phyloP scores from a whole-genome alignment of 2,888 invertebrate species.

The Pediacus dermestoides region DNA sequence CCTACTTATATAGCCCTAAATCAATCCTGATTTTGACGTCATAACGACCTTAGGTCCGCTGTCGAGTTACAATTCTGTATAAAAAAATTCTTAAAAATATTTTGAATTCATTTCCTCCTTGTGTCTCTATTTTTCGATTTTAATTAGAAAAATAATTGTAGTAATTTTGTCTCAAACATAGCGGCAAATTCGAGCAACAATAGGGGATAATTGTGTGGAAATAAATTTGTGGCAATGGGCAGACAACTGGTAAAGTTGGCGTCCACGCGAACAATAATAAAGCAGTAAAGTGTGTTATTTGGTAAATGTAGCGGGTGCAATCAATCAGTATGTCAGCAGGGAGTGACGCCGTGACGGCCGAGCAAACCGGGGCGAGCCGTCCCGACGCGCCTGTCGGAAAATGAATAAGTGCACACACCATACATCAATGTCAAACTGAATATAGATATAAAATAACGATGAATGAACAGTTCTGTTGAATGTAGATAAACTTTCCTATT shows the following conservation, averaged over 20 bases:
- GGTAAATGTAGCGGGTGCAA: slow-evolving; percentile 48
- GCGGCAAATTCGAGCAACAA: slow-evolving; percentile 7
- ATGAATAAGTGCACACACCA: slow-evolving; percentile 52
- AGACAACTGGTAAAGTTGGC: slow-evolving; percentile 16
- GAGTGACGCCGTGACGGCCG: slow-evolving; percentile 41
- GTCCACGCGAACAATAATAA: slow-evolving; percentile 39
- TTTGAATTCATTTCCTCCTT: too few relatives aligned
- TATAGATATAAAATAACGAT: slow-evolving; percentile 53
- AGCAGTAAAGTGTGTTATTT: slow-evolving; percentile 49
- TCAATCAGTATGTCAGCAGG: slow-evolving; percentile 48
- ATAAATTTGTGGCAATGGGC: slow-evolving; percentile 9
- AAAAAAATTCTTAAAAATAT: too few relatives aligned
- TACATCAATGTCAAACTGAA: slow-evolving; percentile 51
- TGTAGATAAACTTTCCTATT: slow-evolving; percentile 52
- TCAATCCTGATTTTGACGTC: too few relatives aligned
- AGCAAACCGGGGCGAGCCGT: slow-evolving; percentile 41
- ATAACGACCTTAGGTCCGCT: too few relatives aligned
- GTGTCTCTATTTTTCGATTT: too few relatives aligned
- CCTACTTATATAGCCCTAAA: too few relatives aligned
- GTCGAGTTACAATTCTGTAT: too few relatives aligned
- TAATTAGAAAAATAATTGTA: too few relatives aligned
- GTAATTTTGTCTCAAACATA: too few relatives aligned
- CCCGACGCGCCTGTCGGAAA: slow-evolving; percentile 44
- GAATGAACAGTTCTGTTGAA: slow-evolving; percentile 51
- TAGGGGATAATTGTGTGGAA: slow-evolving; percentile 9